phyloP scores from a whole-genome alignment of 2,113 vertebrate species.

The Peucedramus taeniatus region DNA sequence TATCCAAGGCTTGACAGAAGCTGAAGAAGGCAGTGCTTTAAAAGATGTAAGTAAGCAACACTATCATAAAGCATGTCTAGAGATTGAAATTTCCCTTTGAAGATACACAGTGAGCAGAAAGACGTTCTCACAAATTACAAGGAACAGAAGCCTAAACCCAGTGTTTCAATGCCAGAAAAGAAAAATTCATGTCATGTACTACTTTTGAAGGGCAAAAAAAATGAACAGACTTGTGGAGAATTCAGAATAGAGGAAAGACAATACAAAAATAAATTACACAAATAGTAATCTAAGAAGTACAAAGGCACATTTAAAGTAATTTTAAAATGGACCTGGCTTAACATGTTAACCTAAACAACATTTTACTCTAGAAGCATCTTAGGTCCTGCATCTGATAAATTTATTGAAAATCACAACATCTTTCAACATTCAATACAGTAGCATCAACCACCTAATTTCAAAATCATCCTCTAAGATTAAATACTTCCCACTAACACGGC shows the following conservation, averaged over 20 bases:
- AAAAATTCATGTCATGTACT: not conserved
- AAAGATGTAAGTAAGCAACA: not conserved
- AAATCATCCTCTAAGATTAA: not conserved
- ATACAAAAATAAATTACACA: not conserved
- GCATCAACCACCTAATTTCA: not conserved
- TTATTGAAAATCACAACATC: not conserved
- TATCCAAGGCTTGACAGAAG: not conserved
- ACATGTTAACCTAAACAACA: not conserved
- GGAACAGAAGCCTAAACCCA: not conserved
- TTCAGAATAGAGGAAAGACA: not conserved
- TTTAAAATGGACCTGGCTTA: not conserved
- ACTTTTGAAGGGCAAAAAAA: not conserved
- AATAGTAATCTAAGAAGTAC: not conserved
- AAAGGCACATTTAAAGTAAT: not conserved
- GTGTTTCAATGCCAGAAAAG: not conserved
- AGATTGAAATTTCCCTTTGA: not conserved
- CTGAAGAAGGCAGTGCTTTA: not conserved
- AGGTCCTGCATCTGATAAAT: not conserved
- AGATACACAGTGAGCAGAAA: not conserved
- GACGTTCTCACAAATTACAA: not conserved
- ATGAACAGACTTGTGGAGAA: not conserved
- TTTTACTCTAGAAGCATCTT: not conserved
- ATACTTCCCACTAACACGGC: not conserved
- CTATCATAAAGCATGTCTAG: not conserved
- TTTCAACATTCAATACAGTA: not conserved